Conservation (phyloP, 2,113 vertebrate species). For the Edolisoma coerulescens region DNA sequence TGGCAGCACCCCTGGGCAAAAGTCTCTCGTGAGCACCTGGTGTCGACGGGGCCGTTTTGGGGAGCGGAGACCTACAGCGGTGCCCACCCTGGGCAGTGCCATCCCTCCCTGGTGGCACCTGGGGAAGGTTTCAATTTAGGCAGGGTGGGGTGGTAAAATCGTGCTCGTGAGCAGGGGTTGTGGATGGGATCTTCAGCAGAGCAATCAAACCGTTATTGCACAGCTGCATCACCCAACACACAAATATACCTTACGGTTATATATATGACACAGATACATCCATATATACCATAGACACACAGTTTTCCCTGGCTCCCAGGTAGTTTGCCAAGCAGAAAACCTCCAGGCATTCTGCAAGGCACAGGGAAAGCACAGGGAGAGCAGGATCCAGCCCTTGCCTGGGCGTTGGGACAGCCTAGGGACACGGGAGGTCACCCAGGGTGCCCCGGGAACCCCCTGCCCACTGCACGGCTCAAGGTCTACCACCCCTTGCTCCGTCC, state of each 20-base stretch:
- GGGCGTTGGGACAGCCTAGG: rapidly evolving
- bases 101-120: not conserved
- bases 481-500: not conserved
- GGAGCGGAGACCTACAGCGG: rapidly evolving
- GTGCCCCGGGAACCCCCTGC: not conserved
- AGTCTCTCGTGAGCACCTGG: not conserved
- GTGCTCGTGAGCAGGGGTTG: rapidly evolving
- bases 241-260: too few species aligned
- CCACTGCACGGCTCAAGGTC: rapidly evolving
- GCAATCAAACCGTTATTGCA: not conserved
- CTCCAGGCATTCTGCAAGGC: not conserved
- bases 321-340: not conserved
- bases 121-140: not conserved
- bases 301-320: not conserved
- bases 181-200: not conserved
- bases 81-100: not conserved
- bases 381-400: not conserved
- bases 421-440: not conserved
- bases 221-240: not conserved
- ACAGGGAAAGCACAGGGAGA: not conserved
- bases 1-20: not conserved
- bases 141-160: not conserved
- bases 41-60: not conserved
- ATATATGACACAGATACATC: not conserved
- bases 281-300: rapidly evolving